Percentiles rank a stretch among this genome's conserved stretches.
Evolutionary conservation across 2,797 vertebrate species (phyloP).

Genomic region (Podargus strigoides): DNA sequence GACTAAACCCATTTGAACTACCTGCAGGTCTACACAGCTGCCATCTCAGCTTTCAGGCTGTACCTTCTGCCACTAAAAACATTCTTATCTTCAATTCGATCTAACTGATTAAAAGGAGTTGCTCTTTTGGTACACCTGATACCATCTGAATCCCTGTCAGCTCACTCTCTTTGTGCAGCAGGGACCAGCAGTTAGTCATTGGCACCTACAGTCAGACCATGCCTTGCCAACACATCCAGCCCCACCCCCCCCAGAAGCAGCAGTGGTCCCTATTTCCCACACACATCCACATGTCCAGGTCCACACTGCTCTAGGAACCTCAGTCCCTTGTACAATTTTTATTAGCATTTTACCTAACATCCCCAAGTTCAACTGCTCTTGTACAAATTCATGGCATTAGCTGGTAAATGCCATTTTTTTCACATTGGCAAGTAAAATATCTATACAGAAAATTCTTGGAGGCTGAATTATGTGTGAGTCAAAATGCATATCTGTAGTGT

Average conservation of each 20-base stretch:
- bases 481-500: not conserved
- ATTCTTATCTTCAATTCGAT: not conserved
- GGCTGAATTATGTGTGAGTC: conserved; percentile 2
- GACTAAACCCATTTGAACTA: not conserved
- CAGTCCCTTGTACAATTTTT: not conserved
- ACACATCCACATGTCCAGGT: not conserved
- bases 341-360: not conserved
- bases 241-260: not conserved
- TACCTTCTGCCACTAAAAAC: not conserved
- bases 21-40: not conserved
- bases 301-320: not conserved
- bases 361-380: not conserved
- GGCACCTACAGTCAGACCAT: not conserved
- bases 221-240: not conserved
- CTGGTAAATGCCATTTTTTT: not conserved
- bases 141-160: not conserved
- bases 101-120: not conserved
- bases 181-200: not conserved
- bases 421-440: not conserved
- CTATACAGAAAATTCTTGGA: not conserved
- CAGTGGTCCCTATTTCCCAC: not conserved
- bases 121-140: not conserved
- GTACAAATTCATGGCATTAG: not conserved
- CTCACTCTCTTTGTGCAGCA: not conserved
- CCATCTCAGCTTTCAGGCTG: not conserved